Conservation (phyloP, 2,888 invertebrate genomes). For the Eupithecia vulgata region DNA sequence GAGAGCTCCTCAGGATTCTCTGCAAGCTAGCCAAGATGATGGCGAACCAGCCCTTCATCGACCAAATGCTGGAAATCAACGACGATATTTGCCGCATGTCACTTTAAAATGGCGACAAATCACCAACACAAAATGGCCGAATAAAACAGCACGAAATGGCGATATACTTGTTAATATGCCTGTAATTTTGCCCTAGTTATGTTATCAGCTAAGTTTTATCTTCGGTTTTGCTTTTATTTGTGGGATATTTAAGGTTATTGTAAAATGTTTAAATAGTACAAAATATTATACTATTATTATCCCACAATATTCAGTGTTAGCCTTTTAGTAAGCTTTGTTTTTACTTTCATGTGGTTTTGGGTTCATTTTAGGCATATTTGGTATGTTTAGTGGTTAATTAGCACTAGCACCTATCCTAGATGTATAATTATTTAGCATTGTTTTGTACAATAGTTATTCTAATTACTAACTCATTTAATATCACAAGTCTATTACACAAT, state of each 20-base stretch:
- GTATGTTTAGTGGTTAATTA: slow-evolving; percentile 25
- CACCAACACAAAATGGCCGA: slow-evolving; percentile 52
- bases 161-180: slow-evolving; percentile 3
- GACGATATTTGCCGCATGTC: slow-evolving; percentile 91
- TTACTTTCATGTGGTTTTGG: slow-evolving; percentile 28
- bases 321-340: slow-evolving; percentile 43
- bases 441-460: neutral
- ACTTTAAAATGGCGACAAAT: slow-evolving; percentile 63
- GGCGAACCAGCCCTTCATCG: slow-evolving; percentile 88
- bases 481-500: slow-evolving; percentile 23
- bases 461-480: slow-evolving; percentile 20
- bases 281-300: slow-evolving; percentile 26
- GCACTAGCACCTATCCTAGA: slow-evolving; percentile 13
- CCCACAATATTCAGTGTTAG: slow-evolving; percentile 37
- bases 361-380: slow-evolving; percentile 32
- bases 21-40: slow-evolving; percentile 87
- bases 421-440: slow-evolving; percentile 11
- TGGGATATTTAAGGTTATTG: neutral
- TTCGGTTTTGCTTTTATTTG: neutral
- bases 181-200: neutral
- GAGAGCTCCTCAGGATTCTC: slow-evolving; percentile 86
- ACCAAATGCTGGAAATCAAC: slow-evolving; percentile 91
- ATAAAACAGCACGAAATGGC: slow-evolving; percentile 36
- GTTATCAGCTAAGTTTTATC: slow-evolving; percentile 1
- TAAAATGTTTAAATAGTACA: slow-evolving; percentile 18